Evolutionary conservation across 53 echinoderm and acorn worm genomes (phyloP), one percentile per base, ranked within the genome.

Genomic region (Actinopyga echinites): DNA sequence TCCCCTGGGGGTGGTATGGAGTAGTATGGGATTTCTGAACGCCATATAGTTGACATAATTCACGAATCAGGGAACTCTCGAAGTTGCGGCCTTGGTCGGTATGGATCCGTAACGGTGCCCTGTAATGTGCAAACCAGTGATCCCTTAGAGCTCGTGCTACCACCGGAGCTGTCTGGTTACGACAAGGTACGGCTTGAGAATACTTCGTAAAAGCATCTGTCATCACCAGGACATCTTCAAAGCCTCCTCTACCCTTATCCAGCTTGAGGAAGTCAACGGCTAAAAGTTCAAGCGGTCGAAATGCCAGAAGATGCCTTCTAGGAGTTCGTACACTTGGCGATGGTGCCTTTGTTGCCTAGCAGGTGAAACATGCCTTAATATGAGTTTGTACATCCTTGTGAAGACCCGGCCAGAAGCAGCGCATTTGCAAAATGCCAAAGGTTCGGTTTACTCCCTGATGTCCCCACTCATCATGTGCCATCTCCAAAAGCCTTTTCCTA

Each of bases 181-280:
- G 54, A 32, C 86, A 86, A 10, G 87, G 82, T 1, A 69, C 74
- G 1, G 87, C n/a, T n/a, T n/a, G n/a, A n/a, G n/a, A n/a, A n/a
- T n/a, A n/a, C n/a, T n/a, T n/a, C n/a, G n/a, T n/a, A 34, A 69
- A 87, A 6, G 87, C 12, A 56, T 89, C 89, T 2, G 85, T 85
- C 80, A 89, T 89, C 11, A 89, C 85, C 30, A 89, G 62, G 26
- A 85, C 85, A 31, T 89, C 52, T 43, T 85, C 85, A 12, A 33
- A 31, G 12, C 67, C 75, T 1, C 69, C 85, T 56, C 49, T 53
- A 8, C 87, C 87, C 10, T 55, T 66, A n/a, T n/a, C n/a, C n/a
- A n/a, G n/a, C n/a, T n/a, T n/a, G n/a, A n/a, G n/a, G n/a, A n/a
- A n/a, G n/a, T 88, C 89, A 3, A 88, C 64, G 1, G 89, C 83